These are phyloP conservation scores for Drosophila lowei DNA, from an alignment of 1,140 invertebrate species.

Conservation along the genomic window DNA sequence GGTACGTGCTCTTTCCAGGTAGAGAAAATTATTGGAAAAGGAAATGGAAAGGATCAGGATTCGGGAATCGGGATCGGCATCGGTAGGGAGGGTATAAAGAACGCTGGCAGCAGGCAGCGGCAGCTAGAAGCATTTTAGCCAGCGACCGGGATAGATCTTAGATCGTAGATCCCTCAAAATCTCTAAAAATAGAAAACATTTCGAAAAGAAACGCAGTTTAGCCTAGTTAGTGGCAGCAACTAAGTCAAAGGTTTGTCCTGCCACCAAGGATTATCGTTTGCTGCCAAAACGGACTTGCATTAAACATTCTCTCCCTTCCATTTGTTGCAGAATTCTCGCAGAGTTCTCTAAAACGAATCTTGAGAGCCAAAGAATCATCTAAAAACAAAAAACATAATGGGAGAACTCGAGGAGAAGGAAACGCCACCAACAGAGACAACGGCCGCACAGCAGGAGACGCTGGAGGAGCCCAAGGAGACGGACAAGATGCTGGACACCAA, in stretches of 20 bases:
- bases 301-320: constrained; percentile 9
- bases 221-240: constrained; percentile 28
- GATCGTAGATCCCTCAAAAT: constrained; percentile 62
- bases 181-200: neutral
- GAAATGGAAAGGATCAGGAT: neutral
- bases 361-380: constrained; percentile 1
- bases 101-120: constrained; percentile 1
- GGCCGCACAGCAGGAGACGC: constrained; percentile 57
- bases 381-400: constrained; percentile 51
- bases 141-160: constrained; percentile 76
- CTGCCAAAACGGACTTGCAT: neutral
- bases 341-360: constrained; percentile 59
- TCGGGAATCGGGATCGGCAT: no score
- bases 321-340: constrained; percentile 53
- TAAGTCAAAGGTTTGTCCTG: constrained; percentile 50
- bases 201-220: constrained; percentile 41
- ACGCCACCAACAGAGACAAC: constrained; percentile 73
- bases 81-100: constrained; percentile 39
- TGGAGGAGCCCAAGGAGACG: constrained; percentile 82
- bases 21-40: constrained; percentile 30
- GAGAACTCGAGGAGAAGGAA: constrained; percentile 82
- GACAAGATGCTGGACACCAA: constrained; percentile 82
- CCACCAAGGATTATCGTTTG: neutral
- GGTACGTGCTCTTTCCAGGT: constrained; percentile 63
- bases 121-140: constrained; percentile 67